These are phyloP conservation scores for Caranx melampygus DNA, from an alignment of 2,113 vertebrate genomes.

Conservation along the genomic window DNA sequence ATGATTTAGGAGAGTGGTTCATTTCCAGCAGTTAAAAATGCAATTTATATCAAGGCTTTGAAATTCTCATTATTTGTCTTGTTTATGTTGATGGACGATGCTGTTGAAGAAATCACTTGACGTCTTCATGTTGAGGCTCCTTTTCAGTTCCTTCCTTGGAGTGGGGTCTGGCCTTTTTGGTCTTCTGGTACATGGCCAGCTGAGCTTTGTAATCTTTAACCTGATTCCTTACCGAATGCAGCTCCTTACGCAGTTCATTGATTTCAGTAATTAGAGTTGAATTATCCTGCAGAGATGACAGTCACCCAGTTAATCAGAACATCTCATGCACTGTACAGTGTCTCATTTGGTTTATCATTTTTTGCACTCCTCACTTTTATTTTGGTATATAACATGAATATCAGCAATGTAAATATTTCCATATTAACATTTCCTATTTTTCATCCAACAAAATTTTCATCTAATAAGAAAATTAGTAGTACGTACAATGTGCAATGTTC, in stretches of 20 bases:
- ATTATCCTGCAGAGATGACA: slow-evolving; percentile 75
- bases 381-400: too few relatives aligned
- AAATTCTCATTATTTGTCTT: not conserved
- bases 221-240: slow-evolving; percentile 49
- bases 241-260: slow-evolving; percentile 75
- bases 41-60: not conserved
- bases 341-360: not conserved
- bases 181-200: slow-evolving; percentile 64
- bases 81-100: not conserved
- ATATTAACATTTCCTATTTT: too few relatives aligned
- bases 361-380: too few relatives aligned
- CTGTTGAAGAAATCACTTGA: not conserved
- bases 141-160: not conserved
- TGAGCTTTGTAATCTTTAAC: slow-evolving; percentile 59
- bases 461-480: too few relatives aligned
- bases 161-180: slow-evolving; percentile 10
- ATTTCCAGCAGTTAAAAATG: not conserved
- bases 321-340: not conserved
- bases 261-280: slow-evolving; percentile 77
- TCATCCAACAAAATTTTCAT: too few relatives aligned
- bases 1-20: too few relatives aligned
- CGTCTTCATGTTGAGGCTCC: not conserved
- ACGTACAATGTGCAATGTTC: too few relatives aligned
- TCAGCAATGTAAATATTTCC: too few relatives aligned
- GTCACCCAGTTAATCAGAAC: not conserved